Evolutionary conservation across 2,113 vertebrate species (phyloP).

Genomic region (Anoura caudifer): DNA sequence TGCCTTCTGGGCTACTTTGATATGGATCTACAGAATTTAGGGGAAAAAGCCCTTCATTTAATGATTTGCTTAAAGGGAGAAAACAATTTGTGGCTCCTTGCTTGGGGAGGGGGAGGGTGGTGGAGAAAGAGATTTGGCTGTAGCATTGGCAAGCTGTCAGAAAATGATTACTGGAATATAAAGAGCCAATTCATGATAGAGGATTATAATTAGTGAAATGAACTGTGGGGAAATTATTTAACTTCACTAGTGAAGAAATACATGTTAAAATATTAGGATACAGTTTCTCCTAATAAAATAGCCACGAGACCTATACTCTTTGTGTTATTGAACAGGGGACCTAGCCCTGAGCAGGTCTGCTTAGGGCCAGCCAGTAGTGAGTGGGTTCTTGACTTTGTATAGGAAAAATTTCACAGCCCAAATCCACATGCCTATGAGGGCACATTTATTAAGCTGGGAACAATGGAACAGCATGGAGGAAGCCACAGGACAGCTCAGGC

Average conservation of each 20-base stretch:
- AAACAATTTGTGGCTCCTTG: not conserved
- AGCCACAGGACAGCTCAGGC: too few relatives aligned
- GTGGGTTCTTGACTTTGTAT: too few relatives aligned
- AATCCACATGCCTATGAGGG: too few relatives aligned
- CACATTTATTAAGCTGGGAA: too few relatives aligned
- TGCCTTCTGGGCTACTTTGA: not conserved
- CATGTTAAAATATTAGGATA: not conserved
- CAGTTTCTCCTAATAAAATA: not conserved
- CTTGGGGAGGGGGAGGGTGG: too few relatives aligned
- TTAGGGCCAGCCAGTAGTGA: too few relatives aligned
- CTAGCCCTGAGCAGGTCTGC: too few relatives aligned
- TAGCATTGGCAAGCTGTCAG: not conserved
- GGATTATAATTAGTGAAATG: not conserved
- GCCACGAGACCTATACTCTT: not conserved
- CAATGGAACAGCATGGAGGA: too few relatives aligned
- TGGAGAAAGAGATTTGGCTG: not conserved
- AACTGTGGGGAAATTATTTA: not conserved
- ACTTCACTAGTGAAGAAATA: not conserved
- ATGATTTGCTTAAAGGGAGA: not conserved
- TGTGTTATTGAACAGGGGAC: too few relatives aligned
- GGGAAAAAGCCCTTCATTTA: not conserved
- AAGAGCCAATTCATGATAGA: not conserved
- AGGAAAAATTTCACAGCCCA: too few relatives aligned
- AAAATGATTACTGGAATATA: constrained; percentile 12
- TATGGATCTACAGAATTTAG: not conserved